A percentile compares a stretch with the other conserved stretches of the same genome.
Evolutionary conservation across 2,797 vertebrate genomes (phyloP).

Genomic region (Crypturellus tataupa): DNA sequence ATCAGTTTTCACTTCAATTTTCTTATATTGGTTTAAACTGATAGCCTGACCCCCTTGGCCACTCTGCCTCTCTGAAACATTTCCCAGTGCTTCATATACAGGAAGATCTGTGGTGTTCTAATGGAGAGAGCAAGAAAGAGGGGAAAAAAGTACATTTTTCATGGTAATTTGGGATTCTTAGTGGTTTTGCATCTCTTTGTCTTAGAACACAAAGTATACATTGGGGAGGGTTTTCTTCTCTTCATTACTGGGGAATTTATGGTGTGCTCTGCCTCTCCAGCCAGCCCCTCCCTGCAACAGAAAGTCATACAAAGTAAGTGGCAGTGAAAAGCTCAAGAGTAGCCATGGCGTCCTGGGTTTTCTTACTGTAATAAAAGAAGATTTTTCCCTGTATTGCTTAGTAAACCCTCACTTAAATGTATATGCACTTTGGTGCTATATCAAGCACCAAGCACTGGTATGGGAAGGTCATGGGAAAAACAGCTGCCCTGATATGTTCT

Average conservation of each 20-base stretch:
- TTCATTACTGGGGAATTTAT: not conserved
- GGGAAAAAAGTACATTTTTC: not conserved
- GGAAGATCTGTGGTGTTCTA: constrained; percentile 35
- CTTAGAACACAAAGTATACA: not conserved
- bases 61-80: constrained; percentile 46
- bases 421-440: not conserved
- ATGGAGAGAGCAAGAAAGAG: not conserved
- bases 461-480: not conserved
- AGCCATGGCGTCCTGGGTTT: not conserved
- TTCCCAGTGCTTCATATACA: constrained; percentile 19
- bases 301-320: not conserved
- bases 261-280: not conserved
- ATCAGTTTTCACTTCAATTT: constrained; percentile 24
- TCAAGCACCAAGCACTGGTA: not conserved
- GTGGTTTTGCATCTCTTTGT: constrained; percentile 20
- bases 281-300: not conserved
- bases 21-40: constrained; percentile 22
- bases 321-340: not conserved
- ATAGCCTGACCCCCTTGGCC: constrained; percentile 40
- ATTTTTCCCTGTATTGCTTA: not conserved
- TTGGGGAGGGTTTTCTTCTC: not conserved
- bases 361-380: not conserved
- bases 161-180: not conserved
- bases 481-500: not conserved
- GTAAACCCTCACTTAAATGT: not conserved